Evolutionary conservation across 2,113 vertebrate species (phyloP).

Genomic region (Cryptomyrus ogoouensis): DNA sequence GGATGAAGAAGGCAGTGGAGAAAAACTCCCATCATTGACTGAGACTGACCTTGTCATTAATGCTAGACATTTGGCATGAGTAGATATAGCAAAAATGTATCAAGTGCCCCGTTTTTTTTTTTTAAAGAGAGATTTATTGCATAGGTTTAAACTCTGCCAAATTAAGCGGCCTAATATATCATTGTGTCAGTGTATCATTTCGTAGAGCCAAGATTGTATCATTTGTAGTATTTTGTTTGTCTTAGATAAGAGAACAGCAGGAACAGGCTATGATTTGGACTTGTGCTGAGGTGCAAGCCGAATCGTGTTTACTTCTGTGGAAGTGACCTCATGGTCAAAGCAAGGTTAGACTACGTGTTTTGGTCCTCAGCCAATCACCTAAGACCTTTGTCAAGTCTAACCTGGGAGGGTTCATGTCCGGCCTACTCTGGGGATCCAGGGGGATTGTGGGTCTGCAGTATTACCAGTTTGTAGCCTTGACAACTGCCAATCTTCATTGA

Average conservation of each 20-base stretch:
- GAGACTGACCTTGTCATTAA: conserved; percentile 8
- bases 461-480: neutral
- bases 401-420: neutral
- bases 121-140: neutral
- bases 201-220: neutral
- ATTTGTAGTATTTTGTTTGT: conserved; percentile 18
- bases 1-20: neutral
- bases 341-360: neutral
- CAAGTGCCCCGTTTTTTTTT: neutral
- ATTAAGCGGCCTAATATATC: neutral
- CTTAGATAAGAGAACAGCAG: conserved; percentile 12
- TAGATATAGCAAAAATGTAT: neutral
- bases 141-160: neutral
- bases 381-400: neutral
- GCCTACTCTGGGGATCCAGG: neutral
- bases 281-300: neutral
- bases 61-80: neutral
- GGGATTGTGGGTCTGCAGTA: neutral
- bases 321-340: neutral
- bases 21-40: conserved; percentile 8
- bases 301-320: conserved; percentile 2
- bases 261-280: neutral
- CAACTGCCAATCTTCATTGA: neutral
- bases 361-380: neutral
- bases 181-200: neutral